Percentiles rank a stretch among this genome's conserved stretches.
Conservation (phyloP, 2,113 vertebrate species). For the Pseudorectes ferrugineus region DNA sequence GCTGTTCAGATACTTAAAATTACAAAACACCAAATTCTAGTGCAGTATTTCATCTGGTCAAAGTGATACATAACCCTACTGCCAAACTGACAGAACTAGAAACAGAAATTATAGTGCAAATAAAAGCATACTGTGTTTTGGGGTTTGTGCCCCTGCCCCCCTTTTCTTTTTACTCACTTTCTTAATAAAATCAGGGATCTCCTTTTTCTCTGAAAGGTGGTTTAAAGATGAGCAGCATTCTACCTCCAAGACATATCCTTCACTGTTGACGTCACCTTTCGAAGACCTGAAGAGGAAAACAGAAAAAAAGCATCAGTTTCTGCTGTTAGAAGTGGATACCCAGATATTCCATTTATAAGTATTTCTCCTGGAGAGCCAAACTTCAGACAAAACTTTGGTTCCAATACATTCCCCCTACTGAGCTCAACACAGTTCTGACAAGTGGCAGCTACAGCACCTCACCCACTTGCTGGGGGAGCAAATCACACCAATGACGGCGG, state of each 20-base stretch:
- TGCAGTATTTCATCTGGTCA: neutral
- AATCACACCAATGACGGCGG: rapidly evolving
- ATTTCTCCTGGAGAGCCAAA: neutral
- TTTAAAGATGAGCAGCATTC: conserved; percentile 84
- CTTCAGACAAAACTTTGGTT: neutral
- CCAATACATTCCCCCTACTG: neutral
- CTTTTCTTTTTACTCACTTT: conserved; percentile 77
- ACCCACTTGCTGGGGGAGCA: neutral
- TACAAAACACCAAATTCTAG: neutral
- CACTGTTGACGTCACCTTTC: conserved; percentile 57
- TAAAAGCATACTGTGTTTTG: neutral
- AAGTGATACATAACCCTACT: neutral
- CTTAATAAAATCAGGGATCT: conserved; percentile 91
- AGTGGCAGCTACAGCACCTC: neutral
- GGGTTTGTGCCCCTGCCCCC: rapidly evolving
- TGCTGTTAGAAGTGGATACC: neutral
- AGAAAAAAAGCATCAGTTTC: neutral
- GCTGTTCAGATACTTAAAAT: neutral
- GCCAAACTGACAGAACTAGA: neutral
- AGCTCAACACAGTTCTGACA: neutral
- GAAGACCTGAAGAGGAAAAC: conserved; percentile 64
- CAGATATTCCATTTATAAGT: neutral
- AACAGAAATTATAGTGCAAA: neutral
- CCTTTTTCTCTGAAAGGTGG: conserved; percentile 82
- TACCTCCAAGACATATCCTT: conserved; percentile 84